Conservation (phyloP, 2,888 invertebrate species). For the Phortica magna region DNA sequence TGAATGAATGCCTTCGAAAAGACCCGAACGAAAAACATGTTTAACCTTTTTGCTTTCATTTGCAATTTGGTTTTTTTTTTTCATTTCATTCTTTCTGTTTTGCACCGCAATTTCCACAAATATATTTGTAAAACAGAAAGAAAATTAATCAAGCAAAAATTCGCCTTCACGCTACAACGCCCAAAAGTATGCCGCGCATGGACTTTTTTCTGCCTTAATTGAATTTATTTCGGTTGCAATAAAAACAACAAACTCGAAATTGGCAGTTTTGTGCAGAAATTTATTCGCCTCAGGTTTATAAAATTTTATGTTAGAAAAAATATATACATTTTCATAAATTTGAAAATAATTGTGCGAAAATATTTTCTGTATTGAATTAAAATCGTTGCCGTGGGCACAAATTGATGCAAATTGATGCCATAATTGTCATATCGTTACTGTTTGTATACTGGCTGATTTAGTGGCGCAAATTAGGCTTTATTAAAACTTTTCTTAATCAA, state of each 20-base stretch:
- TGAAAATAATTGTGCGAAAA: conserved; percentile 57
- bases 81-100: conserved; percentile 34
- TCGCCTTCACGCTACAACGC: conserved; percentile 49
- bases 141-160: conserved; percentile 67
- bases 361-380: conserved; percentile 5
- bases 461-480: background rate
- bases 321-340: conserved; percentile 67
- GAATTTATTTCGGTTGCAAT: conserved; percentile 54
- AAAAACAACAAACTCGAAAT: conserved; percentile 2
- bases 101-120: conserved; percentile 40
- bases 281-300: conserved; percentile 1
- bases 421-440: conserved; percentile 40
- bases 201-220: conserved; percentile 47
- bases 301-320: conserved; percentile 46
- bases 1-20: conserved; percentile 41
- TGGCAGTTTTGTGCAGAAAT: background rate
- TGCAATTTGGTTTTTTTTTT: conserved; percentile 9
- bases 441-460: background rate
- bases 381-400: conserved; percentile 29
- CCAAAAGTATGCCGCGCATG: conserved; percentile 43
- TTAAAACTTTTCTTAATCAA: background rate
- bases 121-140: conserved; percentile 46
- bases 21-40: background rate
- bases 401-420: conserved; percentile 31
- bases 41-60: conserved; percentile 7